A percentile compares a stretch with the other conserved stretches of the same genome.
These are phyloP conservation scores for Zaprionus gabonicus DNA, from an alignment of 1,140 invertebrate genomes.

Conservation along the genomic window DNA sequence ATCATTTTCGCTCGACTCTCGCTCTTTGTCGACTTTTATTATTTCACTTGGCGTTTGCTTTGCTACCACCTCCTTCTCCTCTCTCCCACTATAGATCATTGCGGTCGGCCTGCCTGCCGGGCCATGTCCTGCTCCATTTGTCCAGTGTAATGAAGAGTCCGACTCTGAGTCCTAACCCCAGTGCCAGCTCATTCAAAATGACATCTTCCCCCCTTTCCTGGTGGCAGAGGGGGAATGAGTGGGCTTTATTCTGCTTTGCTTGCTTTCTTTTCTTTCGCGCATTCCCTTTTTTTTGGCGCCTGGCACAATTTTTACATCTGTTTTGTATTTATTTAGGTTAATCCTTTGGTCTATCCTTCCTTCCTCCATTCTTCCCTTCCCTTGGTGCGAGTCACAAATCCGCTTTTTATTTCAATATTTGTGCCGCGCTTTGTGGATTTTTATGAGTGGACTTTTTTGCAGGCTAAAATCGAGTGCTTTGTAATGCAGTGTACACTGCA, in stretches of 20 bases:
- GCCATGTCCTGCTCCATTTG: slow-evolving; percentile 38
- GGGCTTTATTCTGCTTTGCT: slow-evolving; percentile 13
- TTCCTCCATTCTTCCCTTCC: slow-evolving; percentile 7
- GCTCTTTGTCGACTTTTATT: slow-evolving; percentile 63
- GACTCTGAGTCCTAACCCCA: slow-evolving; percentile 16
- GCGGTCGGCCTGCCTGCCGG: slow-evolving; percentile 56
- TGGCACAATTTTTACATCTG: slow-evolving; percentile 73
- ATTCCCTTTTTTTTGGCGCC: slow-evolving; percentile 26
- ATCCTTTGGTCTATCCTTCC: slow-evolving; percentile 52
- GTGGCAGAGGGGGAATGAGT: neutral
- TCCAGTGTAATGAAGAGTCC: slow-evolving; percentile 43
- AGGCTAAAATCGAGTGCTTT: slow-evolving; percentile 49
- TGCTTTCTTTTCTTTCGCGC: slow-evolving; percentile 16
- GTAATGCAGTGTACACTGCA: slow-evolving; percentile 62
- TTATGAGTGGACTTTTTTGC: slow-evolving; percentile 52
- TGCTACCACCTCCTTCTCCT: slow-evolving; percentile 38
- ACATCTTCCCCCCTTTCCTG: slow-evolving; percentile 41
- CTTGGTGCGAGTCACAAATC: slow-evolving; percentile 49
- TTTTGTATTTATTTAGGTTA: slow-evolving; percentile 81
- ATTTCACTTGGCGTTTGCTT: slow-evolving; percentile 63
- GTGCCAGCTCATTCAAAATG: slow-evolving; percentile 59
- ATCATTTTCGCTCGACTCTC: slow-evolving; percentile 27
- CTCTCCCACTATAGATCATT: slow-evolving; percentile 72
- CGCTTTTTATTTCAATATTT: slow-evolving; percentile 75
- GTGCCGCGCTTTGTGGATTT: slow-evolving; percentile 67